These are phyloP conservation scores for Coptodon rendalli DNA, from an alignment of 2,113 vertebrate genomes.

Conservation along the genomic window DNA sequence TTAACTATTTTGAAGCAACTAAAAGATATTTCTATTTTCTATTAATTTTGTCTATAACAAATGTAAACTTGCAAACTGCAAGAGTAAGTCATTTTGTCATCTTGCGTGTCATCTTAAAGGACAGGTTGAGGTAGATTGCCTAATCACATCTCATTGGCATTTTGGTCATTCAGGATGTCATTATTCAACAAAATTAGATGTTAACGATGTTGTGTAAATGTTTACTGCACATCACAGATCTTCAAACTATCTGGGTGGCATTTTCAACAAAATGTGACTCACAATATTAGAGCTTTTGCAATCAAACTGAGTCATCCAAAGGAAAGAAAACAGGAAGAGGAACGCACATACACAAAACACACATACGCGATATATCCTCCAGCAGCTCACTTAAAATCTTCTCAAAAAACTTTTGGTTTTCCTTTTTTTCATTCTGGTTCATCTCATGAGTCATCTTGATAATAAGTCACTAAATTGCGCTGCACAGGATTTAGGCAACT, in stretches of 20 bases:
- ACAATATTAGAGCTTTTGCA: background rate
- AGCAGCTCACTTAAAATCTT: background rate
- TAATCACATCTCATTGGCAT: constrained; percentile 12
- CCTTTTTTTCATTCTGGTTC: background rate
- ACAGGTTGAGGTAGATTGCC: background rate
- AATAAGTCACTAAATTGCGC: background rate
- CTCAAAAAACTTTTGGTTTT: background rate
- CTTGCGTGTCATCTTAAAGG: background rate
- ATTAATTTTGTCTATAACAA: background rate
- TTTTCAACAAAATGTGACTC: constrained; percentile 33
- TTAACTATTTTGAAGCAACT: background rate
- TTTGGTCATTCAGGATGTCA: background rate
- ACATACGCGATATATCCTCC: background rate
- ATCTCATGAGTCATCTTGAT: background rate
- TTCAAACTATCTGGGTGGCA: constrained; percentile 27
- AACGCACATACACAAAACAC: background rate
- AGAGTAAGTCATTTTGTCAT: background rate
- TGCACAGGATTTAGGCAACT: background rate
- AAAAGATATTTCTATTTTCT: background rate
- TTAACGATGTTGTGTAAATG: constrained; percentile 27
- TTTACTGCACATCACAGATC: constrained; percentile 7
- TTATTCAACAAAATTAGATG: background rate
- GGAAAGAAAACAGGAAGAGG: background rate
- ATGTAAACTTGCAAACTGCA: background rate
- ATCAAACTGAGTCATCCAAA: constrained; percentile 1